Base-by-base conservation (phyloP, 2,113 vertebrate genomes). In the Rhizomys pruinosus region DNA sequence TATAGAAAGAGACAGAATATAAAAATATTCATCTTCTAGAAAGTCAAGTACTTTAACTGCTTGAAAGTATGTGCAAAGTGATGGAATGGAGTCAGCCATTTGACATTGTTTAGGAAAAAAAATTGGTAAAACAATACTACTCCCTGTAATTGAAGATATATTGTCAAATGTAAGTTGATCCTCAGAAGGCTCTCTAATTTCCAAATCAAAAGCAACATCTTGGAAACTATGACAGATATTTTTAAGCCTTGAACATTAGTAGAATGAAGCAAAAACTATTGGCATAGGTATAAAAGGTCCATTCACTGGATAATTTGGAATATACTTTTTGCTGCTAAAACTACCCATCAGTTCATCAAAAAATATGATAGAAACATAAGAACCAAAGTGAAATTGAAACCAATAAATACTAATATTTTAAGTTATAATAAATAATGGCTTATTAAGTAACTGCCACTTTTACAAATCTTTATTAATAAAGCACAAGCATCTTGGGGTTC, bases 391-490 rank as follows among this genome's bases (percentile, higher is more conserved):
- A 76, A 72, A 81, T 55, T 25, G 7, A 72, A 82, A 91, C 25
- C 20, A n/a, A 66, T n/a, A 77, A 29, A 59, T 89, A 71, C 57
- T 52, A 73, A 87, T 90, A 74, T 68, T 84, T 17, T 39, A 6
- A 1, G 20, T 92, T 34, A 87, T 47, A 74, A 72, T 42, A 76
- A 77, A 6, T 37, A 9, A 82, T 42, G 68, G 2, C 16, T 78
- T 3, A 34, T 11, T 34, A 78, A 22, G 5, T 57, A 8, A 1
- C 23, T 63, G 23, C n/a, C 17, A 27, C 34, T 55, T 74, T 73
- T 78, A 23, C n/a, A 84, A 73, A 55, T 84, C 66, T 52, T 89
- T 77, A 6, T 44, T 82, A 39, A 91, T 82, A 42, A 47, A 90
- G 2, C 64, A n/a, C 5, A 88, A 23, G 57, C 11, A 52, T 52